Base-by-base conservation (phyloP, 2,888 invertebrate species). In the Agonopterix alstromeriana region DNA sequence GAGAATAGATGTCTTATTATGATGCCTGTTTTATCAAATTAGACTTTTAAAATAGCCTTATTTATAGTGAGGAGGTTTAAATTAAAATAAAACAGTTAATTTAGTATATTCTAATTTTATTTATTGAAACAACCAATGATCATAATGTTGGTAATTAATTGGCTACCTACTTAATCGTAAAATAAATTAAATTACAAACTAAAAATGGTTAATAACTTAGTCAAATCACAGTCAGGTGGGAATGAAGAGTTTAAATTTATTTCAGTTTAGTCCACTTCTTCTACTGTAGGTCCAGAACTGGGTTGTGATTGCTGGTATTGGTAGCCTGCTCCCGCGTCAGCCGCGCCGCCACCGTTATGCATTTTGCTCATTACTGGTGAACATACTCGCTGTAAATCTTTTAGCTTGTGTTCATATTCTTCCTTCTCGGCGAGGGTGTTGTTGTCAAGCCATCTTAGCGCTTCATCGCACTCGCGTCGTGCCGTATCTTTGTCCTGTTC, bases 371-470 rank as follows among this genome's bases (percentile, higher is more conserved):
- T 90, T 42, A 90, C 60, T 1, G 90, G 93, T 70, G 68, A 87
- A 62, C 92, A 92, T 10, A 82, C 74, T 49, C 82, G 84, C 62
- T 91, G 91, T 36, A 93, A 51, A 51, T 93, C 92, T 55, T 91
- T 88, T 56, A 91, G 67, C 56, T 88, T 90, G 61, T 91, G 87
- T 52, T 93, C 92, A 61, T 86, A 92, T 67, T 92, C 93, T 7
- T 90, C 93, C 66, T 90, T 91, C 49, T 91, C 93, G 7, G 92
- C 94, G 58, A 89, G 82, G 38, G 87, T 89, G 80, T 92, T 94
- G 67, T 83, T 78, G 70, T 94, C 95, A 56, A 95, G 77, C 95
- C 95, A 95, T 51, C 84, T 85, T 46, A 95, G 70, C 14, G 91
- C 85, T 41, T 92, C 91, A 7, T 91, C 90, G 60, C 92, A 93